phyloP scores from a whole-genome alignment of 2,888 invertebrate species.

The Cosmia trapezina region DNA sequence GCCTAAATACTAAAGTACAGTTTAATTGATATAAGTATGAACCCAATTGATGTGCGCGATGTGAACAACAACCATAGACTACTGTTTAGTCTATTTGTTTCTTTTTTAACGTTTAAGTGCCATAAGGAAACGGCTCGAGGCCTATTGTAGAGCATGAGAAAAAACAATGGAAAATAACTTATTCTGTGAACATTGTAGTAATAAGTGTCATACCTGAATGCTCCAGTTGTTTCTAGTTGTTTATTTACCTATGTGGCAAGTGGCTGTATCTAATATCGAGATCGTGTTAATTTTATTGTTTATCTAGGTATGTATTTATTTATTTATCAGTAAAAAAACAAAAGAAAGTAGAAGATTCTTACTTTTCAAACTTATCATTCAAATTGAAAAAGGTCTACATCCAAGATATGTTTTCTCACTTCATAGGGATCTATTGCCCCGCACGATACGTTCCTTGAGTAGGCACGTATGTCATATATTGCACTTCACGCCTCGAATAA shows the following conservation, averaged over 20 bases:
- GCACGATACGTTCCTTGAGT: background rate
- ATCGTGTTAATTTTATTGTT: background rate
- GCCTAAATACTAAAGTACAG: slow-evolving; percentile 10
- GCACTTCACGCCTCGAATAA: slow-evolving; percentile 18
- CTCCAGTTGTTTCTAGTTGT: too few relatives aligned
- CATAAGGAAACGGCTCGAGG: slow-evolving; percentile 23
- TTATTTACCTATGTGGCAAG: background rate
- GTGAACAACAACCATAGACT: slow-evolving; percentile 36
- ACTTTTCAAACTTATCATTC: background rate
- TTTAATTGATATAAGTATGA: slow-evolving; percentile 32
- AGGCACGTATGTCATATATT: slow-evolving; percentile 18
- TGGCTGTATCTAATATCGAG: background rate
- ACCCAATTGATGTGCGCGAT: slow-evolving; percentile 39
- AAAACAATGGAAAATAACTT: slow-evolving; percentile 35
- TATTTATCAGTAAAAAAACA: background rate
- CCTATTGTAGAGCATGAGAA: slow-evolving; percentile 8
- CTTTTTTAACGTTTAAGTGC: slow-evolving; percentile 20
- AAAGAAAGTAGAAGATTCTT: background rate
- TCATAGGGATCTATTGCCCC: background rate
- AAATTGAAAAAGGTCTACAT: background rate
- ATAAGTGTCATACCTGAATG: background rate
- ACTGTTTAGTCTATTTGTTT: slow-evolving; percentile 28
- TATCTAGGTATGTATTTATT: background rate
- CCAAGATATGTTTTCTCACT: background rate
- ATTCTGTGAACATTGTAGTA: background rate